Evolutionary conservation across 2,888 invertebrate species (phyloP), one percentile per base, ranked within the genome.

Genomic region (Cinara cedri): DNA sequence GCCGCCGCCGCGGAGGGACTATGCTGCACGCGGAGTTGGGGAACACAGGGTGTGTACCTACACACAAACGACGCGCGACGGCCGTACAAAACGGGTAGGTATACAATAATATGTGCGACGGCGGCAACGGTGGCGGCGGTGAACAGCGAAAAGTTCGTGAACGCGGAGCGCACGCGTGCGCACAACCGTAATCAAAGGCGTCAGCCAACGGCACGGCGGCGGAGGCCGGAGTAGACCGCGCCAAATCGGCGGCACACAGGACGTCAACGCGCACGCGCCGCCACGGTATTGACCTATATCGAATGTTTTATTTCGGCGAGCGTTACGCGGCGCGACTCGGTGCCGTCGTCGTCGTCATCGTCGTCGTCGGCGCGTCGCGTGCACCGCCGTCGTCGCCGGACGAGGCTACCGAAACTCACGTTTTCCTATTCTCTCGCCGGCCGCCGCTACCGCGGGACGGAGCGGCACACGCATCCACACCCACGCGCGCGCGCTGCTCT

Each of bases 301-400:
- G 78, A 78, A 78, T 68, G 78, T 78, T n/a, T n/a, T 78, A 78
- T 78, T 78, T 78, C 68, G 78, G 78, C 60, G 49, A 49, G 57
- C 74, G 60, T 63, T 34, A 6, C 51, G 74, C 34, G n/a, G n/a
- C 66, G 65, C 63, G 75, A 66, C 76, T 76, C 76, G 66, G 55
- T 76, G 68, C 76, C 54, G 24, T 13, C 24, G 44, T 16, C 11
- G 11, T 16, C 55, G 26, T 14, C 24, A 44, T 16, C 11, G 11
- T 16, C 55, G 26, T 14, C 42, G 21, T 4, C 21, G 55, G 16
- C 46, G 34, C 34, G 60, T 19, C 62, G 16, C 51, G 42, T 19
- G 60, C 14, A 60, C 65, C 60, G 21, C 74, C 14, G 8, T 13
- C n/a, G 16, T 13, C 63, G 8, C 63, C 46, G 34, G 6, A 34